Base-by-base conservation (phyloP, 2,888 invertebrate species). In the Plemyria rubiginata region DNA sequence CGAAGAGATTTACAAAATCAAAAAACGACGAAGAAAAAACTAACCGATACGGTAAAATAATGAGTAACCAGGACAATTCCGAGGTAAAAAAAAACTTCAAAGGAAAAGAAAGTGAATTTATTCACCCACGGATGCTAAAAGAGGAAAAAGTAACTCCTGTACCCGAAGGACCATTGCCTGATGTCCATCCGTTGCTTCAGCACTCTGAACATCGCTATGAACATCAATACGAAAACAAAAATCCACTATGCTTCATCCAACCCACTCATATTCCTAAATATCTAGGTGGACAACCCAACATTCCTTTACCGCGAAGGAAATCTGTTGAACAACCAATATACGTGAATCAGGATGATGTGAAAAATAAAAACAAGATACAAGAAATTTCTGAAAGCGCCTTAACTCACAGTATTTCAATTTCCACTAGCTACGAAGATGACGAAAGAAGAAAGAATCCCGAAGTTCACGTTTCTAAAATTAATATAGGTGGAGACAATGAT, bases 141-240 rank as follows among this genome's bases (percentile, higher is more conserved):
- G 93, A 92, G 78, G 93, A 89, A 66, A 92, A 90, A 71, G 93
- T 93, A 0, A 93, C 91, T 45, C 93, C 93, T 4, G 85, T 92
- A 38, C 93, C 84, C 60, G 92, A 83, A 82, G 93, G 81, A 32
- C 93, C 85, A 7, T 76, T 92, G 54, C 93, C 87, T 56, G 92
- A 88, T 73, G 89, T 85, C 53, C 96, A 96, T 86, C 96, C 96
- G 3, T 86, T 96, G 55, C 86, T 96, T 16, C 96, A 96, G 77
- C 96, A 97, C 84, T 96, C 96, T 0, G 96, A 96, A 78, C 96
- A 96, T 80, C 94, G 96, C 63, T 96, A 95, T 77, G 96, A 96
- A 79, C 94, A 94, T 60, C 91, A 94, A 61, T 94, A 94, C 70
- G 93, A 94, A 76, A 90, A 93, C 69, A 87, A 93, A 79, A 93